phyloP scores from a whole-genome alignment of 2,888 invertebrate genomes.

The Orthosia cruda region DNA sequence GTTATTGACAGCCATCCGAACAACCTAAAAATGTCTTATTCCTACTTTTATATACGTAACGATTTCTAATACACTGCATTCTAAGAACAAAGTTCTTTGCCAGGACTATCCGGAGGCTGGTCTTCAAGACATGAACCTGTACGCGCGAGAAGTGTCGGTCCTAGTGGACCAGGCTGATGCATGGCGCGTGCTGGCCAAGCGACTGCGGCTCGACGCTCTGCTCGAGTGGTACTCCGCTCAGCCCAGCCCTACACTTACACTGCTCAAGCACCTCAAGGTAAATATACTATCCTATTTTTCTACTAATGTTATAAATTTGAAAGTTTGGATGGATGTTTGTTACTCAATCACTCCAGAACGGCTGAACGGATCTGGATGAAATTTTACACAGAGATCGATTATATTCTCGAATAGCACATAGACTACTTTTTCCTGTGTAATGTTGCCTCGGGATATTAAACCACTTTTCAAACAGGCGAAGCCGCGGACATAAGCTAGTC shows the following conservation, averaged over 20 bases:
- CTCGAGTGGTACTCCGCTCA: conserved; percentile 87
- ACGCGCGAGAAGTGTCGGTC: conserved; percentile 85
- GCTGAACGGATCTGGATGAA: too few relatives aligned
- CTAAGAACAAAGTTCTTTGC: neutral
- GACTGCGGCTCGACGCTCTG: conserved; percentile 89
- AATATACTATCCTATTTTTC: neutral
- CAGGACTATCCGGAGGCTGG: conserved; percentile 59
- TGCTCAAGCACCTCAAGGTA: conserved; percentile 92
- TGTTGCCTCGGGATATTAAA: too few relatives aligned
- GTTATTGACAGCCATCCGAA: too few relatives aligned
- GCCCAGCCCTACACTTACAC: conserved; percentile 89
- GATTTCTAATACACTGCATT: neutral
- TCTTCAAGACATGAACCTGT: conserved; percentile 70
- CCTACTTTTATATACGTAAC: neutral
- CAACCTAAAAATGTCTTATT: neutral
- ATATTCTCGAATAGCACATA: too few relatives aligned
- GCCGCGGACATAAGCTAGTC: too few relatives aligned
- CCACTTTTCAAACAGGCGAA: too few relatives aligned
- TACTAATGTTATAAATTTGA: too few relatives aligned
- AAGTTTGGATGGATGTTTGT: too few relatives aligned
- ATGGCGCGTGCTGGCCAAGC: conserved; percentile 92
- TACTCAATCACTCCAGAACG: too few relatives aligned
- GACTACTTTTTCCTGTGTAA: too few relatives aligned
- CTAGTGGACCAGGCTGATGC: conserved; percentile 91
- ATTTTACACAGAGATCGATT: too few relatives aligned